Evolutionary conservation across 1,140 invertebrate genomes (phyloP), one percentile per base, ranked within the genome.

Genomic region (Procambarus clarkii): DNA sequence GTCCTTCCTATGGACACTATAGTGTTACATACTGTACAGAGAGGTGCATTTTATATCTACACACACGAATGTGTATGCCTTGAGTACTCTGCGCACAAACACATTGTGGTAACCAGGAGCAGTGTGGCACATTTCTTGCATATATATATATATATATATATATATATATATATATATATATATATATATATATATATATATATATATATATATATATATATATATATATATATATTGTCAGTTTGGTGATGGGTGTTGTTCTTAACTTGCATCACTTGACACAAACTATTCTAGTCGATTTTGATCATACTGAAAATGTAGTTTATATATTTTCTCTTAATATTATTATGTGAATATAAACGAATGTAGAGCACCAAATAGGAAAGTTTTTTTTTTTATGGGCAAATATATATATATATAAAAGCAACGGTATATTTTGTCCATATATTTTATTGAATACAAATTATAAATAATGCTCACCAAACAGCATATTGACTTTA

Each of bases 41-140:
- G 9, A 44, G 44, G 64, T 82, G 80, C 80, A 82, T 82, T 81
- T 82, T 82, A 82, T 82, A 82, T 64, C 80, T 64, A 82, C 80
- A 82, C 80, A 82, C 80, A 24, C 21, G 48, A 82, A 64, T 82
- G 80, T 82, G 44, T 44, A 82, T 82, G 80, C 80, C 80, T 82
- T 82, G 50, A 82, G 80, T 24, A 82, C n/a, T 71, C 69, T 82
- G 80, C 80, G 80, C 80, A 82, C 80, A 82, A 82, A 82, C 58
- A 44, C 8, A 11, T n/a, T 50, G 77, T 82, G 54, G 48, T 44
- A 64, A 44, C 15, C 2, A 81, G 79, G 79, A 54, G 50, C 45
- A 81, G 79, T 15, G 11, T 48, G 48, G 58, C 79, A 54, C 79
- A 18, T 80, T 81, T 54, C 5, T 81, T 81, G 54, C 80, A 82